Conservation (phyloP, 2,888 invertebrate species). For the Prenolepis imparis region DNA sequence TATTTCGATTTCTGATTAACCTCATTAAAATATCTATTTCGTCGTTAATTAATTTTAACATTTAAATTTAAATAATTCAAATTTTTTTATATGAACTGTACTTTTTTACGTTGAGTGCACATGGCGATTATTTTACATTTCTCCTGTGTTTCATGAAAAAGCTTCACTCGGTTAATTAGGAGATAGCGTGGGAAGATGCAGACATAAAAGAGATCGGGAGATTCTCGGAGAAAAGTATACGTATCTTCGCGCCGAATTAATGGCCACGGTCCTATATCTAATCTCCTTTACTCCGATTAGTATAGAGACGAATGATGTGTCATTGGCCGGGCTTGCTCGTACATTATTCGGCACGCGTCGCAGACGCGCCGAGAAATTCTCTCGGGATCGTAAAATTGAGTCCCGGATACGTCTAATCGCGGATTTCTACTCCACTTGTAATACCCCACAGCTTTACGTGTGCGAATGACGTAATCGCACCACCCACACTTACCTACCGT, state of each 20-base stretch:
- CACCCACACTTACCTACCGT: background rate
- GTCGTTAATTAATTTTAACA: background rate
- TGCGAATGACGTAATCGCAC: conserved; percentile 38
- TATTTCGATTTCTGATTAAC: background rate
- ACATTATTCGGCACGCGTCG: conserved; percentile 55
- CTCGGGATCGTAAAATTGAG: conserved; percentile 44
- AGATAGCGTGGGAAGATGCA: conserved; percentile 6
- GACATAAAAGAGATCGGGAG: conserved; percentile 7
- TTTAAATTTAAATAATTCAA: too few species aligned
- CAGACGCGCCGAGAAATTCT: conserved; percentile 59
- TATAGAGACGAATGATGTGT: conserved; percentile 80
- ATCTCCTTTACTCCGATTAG: conserved; percentile 81
- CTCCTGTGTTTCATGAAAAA: background rate
- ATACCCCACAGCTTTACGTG: conserved; percentile 57
- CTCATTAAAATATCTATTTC: background rate
- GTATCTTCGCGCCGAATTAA: conserved; percentile 75
- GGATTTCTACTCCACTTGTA: conserved; percentile 56
- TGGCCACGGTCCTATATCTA: conserved; percentile 76
- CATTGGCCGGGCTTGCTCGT: conserved; percentile 74
- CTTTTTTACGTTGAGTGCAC: background rate
- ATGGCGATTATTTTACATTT: background rate
- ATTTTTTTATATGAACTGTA: background rate
- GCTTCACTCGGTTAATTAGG: background rate
- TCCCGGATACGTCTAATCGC: conserved; percentile 52
- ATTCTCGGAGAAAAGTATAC: background rate